Evolutionary conservation across 2,113 vertebrate species (phyloP), one percentile per base, ranked within the genome.

Genomic region (Cygnus buccinator): DNA sequence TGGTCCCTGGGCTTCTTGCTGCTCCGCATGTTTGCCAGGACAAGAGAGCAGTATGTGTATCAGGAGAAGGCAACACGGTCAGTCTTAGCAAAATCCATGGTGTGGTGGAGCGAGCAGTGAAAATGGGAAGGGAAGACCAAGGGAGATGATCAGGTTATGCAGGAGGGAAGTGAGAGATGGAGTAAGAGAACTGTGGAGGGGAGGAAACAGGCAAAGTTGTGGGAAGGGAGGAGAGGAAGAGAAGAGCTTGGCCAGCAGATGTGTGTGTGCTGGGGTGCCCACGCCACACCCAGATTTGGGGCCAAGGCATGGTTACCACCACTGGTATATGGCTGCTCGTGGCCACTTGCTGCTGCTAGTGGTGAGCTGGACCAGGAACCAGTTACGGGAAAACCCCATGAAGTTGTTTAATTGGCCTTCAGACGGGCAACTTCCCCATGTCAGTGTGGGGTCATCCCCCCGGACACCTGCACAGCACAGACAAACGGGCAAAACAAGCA

Each of bases 381-480:
- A 43, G 4, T 28, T 3, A 21, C 13, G 18, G 17, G 28, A 16
- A 22, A 72, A 71, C 33, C 25, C 41, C 46, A 13, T 3, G 11
- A 7, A 22, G 37, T 26, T 74, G 16, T 43, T 67, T 67, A 37
- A 8, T 41, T 89, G 61, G 25, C 16, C 26, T 87, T 66, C 21
- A 18, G 37, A 25, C 46, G 61, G 25, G 44, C 33, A 55, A 41
- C 4, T 43, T 81, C 19, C 39, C 18, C 9, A 0, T 31, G 26
- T 0, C 11, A 8, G 26, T 5, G 4, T 44, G 54, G 33, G 0
- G 0, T 39, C 65, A 54, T 31, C 28, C 46, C 54, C 8, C 1
- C 1, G 8, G 63, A 57, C 43, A 50, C n/a, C 31, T 72, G 39
- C 18, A 9, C 5, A 52, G n/a, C 67, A 43, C 16, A 43, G 29